Percentiles rank a stretch among this genome's conserved stretches.
phyloP scores from a whole-genome alignment of 2,888 invertebrate genomes.

The Horisme vitalbata region DNA sequence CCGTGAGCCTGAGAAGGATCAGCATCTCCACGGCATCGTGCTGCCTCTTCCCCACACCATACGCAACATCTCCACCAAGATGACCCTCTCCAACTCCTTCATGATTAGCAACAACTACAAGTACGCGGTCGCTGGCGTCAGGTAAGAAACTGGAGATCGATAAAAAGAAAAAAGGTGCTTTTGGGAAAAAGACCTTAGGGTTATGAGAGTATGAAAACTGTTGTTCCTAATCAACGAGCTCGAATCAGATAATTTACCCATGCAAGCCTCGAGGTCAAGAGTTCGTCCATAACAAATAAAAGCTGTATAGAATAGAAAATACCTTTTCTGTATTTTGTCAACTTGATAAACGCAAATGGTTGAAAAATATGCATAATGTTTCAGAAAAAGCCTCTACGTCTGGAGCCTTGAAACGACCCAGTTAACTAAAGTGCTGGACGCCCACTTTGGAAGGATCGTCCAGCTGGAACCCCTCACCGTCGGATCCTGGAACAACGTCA shows the following conservation, averaged over 20 bases:
- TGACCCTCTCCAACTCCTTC: conserved; percentile 94
- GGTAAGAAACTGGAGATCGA: conserved; percentile 72
- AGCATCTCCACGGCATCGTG: conserved; percentile 83
- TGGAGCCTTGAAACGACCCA: conserved; percentile 93
- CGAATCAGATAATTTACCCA: too few relatives aligned
- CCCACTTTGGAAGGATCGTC: conserved; percentile 98
- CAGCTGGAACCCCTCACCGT: conserved; percentile 93
- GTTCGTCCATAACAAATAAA: too few relatives aligned
- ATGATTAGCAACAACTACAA: conserved; percentile 95
- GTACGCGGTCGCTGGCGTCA: conserved; percentile 97
- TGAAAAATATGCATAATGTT: conserved; percentile 12
- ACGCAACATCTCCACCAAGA: conserved; percentile 95
- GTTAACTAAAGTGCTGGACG: conserved; percentile 95
- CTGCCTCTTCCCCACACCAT: conserved; percentile 92
- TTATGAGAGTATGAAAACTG: too few relatives aligned
- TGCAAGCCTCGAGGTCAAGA: too few relatives aligned
- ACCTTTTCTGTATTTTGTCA: too few relatives aligned
- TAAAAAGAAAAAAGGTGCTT: too few relatives aligned
- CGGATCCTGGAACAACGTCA: conserved; percentile 95
- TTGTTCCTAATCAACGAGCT: too few relatives aligned
- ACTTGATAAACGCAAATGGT: too few relatives aligned
- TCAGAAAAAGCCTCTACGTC: conserved; percentile 95
- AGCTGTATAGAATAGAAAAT: too few relatives aligned
- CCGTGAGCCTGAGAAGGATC: conserved; percentile 58
- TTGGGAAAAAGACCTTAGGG: too few relatives aligned